Percentiles rank a stretch among this genome's conserved stretches.
phyloP scores from a whole-genome alignment of 1,140 invertebrate species.

The Goniozus legneri region DNA sequence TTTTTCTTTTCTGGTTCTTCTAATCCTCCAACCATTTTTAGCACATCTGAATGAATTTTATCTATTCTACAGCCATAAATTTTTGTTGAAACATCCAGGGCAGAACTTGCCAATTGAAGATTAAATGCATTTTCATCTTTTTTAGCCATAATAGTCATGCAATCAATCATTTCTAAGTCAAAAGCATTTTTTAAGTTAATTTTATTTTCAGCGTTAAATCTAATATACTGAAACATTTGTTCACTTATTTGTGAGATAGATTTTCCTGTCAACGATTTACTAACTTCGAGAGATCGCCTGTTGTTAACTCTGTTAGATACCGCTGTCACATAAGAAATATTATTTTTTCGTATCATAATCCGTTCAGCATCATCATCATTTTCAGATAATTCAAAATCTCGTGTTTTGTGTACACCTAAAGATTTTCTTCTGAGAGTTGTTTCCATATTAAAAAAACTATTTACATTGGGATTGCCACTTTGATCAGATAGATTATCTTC shows the following conservation, averaged over 20 bases:
- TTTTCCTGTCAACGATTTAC: constrained; percentile 30
- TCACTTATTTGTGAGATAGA: constrained; percentile 48
- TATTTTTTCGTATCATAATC: constrained; percentile 24
- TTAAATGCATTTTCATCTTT: constrained; percentile 66
- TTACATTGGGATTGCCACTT: no score
- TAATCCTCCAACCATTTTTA: constrained; percentile 72
- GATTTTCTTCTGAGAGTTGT: constrained; percentile 35
- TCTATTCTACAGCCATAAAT: constrained; percentile 81
- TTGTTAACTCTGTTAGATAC: constrained; percentile 5
- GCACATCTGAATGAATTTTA: constrained; percentile 69
- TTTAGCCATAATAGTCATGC: constrained; percentile 69
- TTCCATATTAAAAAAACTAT: no score
- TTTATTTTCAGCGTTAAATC: constrained; percentile 67
- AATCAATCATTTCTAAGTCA: constrained; percentile 77
- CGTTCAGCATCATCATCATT: constrained; percentile 49
- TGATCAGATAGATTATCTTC: no score
- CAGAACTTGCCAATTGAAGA: constrained; percentile 72
- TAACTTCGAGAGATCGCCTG: constrained; percentile 35
- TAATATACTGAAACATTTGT: constrained; percentile 61
- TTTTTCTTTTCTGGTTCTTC: constrained; percentile 49
- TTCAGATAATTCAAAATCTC: constrained; percentile 16
- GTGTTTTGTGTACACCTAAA: constrained; percentile 11
- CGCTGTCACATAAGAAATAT: constrained; percentile 7
- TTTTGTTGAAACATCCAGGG: constrained; percentile 77
- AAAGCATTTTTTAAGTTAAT: constrained; percentile 84